Percentiles rank a stretch among this genome's conserved stretches.
Evolutionary conservation across 2,888 invertebrate genomes (phyloP).

Genomic region (Leptinotarsa rubiginosa): DNA sequence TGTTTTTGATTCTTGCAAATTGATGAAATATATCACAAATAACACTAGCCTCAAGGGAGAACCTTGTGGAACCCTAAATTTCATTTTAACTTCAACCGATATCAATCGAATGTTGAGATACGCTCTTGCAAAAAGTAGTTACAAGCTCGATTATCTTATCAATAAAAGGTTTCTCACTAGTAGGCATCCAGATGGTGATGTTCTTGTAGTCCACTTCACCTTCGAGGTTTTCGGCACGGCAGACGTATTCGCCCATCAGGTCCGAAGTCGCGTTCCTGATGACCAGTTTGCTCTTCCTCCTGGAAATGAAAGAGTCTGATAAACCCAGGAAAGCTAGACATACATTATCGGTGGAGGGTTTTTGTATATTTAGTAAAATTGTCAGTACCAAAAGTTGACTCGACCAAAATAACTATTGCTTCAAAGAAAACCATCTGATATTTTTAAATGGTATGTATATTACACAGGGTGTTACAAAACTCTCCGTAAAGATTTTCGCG

Average conservation of each 20-base stretch:
- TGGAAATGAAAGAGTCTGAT: constrained; percentile 64
- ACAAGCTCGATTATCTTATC: constrained; percentile 44
- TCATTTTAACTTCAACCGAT: too few relatives aligned
- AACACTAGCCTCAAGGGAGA: too few relatives aligned
- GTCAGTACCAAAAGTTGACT: neutral
- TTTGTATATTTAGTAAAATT: too few relatives aligned
- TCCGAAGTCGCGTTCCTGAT: constrained; percentile 79
- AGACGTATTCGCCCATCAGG: constrained; percentile 83
- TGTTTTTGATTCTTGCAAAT: too few relatives aligned
- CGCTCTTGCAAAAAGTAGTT: constrained; percentile 17
- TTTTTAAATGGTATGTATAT: neutral
- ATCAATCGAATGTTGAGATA: neutral
- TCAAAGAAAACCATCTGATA: too few relatives aligned
- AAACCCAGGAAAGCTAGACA: too few relatives aligned
- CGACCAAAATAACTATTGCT: neutral
- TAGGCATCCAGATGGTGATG: constrained; percentile 57
- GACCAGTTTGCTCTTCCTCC: constrained; percentile 86
- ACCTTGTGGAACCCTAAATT: too few relatives aligned
- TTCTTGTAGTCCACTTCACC: constrained; percentile 68
- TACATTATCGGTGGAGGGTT: too few relatives aligned
- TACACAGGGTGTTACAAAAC: neutral
- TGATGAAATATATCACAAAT: too few relatives aligned
- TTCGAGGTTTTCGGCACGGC: constrained; percentile 80
- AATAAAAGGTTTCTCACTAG: constrained; percentile 67
- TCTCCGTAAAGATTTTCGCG: too few relatives aligned